Evolutionary conservation across 2,797 vertebrate genomes (phyloP).

Genomic region (Danio tinwini): DNA sequence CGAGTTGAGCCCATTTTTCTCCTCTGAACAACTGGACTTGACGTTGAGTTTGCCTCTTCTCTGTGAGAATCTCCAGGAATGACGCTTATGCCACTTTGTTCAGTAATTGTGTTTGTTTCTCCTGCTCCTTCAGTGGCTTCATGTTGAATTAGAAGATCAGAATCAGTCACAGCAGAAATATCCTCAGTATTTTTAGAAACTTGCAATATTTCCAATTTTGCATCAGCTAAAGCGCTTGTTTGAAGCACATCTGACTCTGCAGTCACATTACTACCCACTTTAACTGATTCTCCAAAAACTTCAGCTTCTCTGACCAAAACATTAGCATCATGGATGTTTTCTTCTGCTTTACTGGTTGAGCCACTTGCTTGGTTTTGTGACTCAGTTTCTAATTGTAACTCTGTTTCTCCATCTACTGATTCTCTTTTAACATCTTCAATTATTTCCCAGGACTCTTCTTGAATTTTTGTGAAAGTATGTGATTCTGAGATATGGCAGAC

Average conservation of each 20-base stretch:
- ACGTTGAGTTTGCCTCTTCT: not conserved
- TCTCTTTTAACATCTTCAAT: not conserved
- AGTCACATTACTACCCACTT: not conserved
- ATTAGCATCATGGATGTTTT: not conserved
- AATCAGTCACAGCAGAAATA: not conserved
- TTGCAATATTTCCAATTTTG: not conserved
- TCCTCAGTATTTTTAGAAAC: not conserved
- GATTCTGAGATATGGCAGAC: not conserved
- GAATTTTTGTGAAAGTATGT: not conserved
- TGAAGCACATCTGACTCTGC: not conserved
- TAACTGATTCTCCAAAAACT: not conserved
- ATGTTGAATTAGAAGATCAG: not conserved
- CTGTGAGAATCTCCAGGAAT: not conserved
- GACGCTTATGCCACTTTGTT: not conserved
- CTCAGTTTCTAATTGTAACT: not conserved
- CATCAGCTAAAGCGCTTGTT: not conserved
- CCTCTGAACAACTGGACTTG: not conserved
- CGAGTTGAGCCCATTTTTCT: conserved; percentile 37
- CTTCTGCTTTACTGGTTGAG: not conserved
- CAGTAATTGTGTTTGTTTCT: not conserved
- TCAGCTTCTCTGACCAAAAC: not conserved
- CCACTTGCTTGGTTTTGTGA: not conserved
- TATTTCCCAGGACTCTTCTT: not conserved
- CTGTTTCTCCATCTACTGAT: not conserved
- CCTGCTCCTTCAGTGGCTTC: not conserved